Evolutionary conservation across 2,888 invertebrate genomes (phyloP), one percentile per base, ranked within the genome.

Genomic region (Calameuta filiformis): DNA sequence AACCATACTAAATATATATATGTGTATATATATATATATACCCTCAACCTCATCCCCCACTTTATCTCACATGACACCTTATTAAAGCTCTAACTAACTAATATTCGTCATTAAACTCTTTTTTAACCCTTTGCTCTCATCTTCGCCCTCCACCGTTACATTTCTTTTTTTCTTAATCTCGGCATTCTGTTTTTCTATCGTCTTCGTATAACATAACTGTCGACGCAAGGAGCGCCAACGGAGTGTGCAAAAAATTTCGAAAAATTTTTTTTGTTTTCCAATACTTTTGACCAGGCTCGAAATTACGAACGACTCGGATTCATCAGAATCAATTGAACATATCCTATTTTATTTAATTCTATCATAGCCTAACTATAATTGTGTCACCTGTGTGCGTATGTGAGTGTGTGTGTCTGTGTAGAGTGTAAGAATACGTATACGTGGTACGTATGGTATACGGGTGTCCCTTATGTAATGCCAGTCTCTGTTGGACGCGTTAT

Each of bases 361-460:
- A 91, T 90, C 91, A 90, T 91, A 91, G 90, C 91, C 90, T 91
- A 91, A 86, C 89, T 89, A 89, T 88, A 88, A 87, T 87, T 84
- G 77, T 68, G 68, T 75, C 30, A 31, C 69, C 40, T 75, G 30
- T 68, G 75, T 77, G 77, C 69, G 35, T 75, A 78, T 77, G 33
- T 80, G 75, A 78, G 33, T 73, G 69, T 79, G 37, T 76, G 37
- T 77, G 73, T 81, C 76, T 79, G 79, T 68, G 40, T 69, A 15
- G 35, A 2, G 83, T 82, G 84, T 83, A 84, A 84, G 81, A 85
- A 85, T 87, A 82, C 80, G 79, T 84, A 81, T 83, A 78, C 81
- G 77, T 84, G 79, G 79, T 77, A 83, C 87, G 86, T 87, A 87
- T 87, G 86, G 86, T 87, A 87, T 86, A 85, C 83, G 40, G 30